Evolutionary conservation across 2,888 invertebrate genomes (phyloP).

Genomic region (Scaptomyza tumidula): DNA sequence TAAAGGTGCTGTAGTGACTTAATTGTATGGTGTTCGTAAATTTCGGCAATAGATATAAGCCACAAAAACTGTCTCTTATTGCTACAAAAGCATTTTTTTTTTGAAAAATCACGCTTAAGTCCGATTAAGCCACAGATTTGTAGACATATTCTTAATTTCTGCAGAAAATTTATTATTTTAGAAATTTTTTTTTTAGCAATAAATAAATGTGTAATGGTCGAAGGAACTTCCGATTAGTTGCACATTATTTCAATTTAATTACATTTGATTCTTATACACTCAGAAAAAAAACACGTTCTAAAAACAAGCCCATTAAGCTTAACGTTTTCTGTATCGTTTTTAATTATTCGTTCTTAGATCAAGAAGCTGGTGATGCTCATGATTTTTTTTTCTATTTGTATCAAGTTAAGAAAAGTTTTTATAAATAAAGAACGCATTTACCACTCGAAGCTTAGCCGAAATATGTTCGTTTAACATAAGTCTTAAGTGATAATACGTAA

Average conservation of each 20-base stretch:
- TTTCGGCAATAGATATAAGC: conserved; percentile 28
- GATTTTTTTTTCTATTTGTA: neutral
- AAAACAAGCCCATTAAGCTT: too few relatives aligned
- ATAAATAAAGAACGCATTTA: neutral
- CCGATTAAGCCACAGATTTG: conserved; percentile 34
- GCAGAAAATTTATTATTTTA: too few relatives aligned
- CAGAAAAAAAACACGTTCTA: too few relatives aligned
- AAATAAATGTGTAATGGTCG: too few relatives aligned
- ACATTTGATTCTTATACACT: too few relatives aligned
- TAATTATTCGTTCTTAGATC: too few relatives aligned
- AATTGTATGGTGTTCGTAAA: conserved; percentile 48
- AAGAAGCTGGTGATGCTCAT: too few relatives aligned
- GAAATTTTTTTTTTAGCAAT: too few relatives aligned
- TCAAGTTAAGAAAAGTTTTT: neutral
- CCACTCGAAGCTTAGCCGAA: neutral
- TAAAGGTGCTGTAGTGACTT: conserved; percentile 52
- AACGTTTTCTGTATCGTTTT: too few relatives aligned
- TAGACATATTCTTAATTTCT: neutral
- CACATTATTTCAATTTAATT: too few relatives aligned
- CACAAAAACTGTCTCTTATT: conserved; percentile 38
- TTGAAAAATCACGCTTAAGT: conserved; percentile 65
- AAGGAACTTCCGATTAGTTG: neutral
- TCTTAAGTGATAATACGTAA: neutral
- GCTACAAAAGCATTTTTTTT: conserved; percentile 53
- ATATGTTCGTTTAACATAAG: neutral